A percentile compares a stretch with the other conserved stretches of the same genome.
phyloP scores from a whole-genome alignment of 2,797 vertebrate species.

The Selene dorsalis region DNA sequence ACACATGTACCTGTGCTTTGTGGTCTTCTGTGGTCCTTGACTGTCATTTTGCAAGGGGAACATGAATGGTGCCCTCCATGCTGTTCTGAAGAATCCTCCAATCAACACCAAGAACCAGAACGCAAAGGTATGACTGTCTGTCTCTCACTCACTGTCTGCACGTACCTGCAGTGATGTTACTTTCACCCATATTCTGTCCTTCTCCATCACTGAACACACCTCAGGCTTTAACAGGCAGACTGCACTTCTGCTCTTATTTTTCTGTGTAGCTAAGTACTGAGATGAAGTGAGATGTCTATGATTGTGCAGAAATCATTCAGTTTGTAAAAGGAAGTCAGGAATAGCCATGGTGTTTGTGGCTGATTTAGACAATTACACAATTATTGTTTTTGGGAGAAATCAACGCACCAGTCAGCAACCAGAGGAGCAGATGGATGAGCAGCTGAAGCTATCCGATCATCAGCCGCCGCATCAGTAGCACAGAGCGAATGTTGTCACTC shows the following conservation, averaged over 20 bases:
- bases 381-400: neutral
- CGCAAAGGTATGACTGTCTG: conserved; percentile 80
- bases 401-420: no score
- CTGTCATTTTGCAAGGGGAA: conserved; percentile 83
- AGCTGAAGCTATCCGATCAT: neutral
- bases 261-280: no score
- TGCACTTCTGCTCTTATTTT: neutral
- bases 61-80: conserved; percentile 86
- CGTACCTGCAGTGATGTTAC: neutral
- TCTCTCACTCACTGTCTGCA: neutral
- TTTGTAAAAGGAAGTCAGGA: neutral
- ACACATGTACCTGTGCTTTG: neutral
- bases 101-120: conserved; percentile 89
- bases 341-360: neutral
- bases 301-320: neutral
- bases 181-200: neutral
- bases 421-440: neutral
- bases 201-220: neutral
- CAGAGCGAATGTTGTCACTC: neutral
- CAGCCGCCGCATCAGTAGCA: neutral
- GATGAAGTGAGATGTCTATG: neutral
- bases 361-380: neutral
- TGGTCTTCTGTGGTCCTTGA: conserved; percentile 80
- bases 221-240: neutral
- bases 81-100: conserved; percentile 88